Evolutionary conservation across 64 coral and sea anemone genomes (phyloP), one percentile per base, ranked within the genome.

Genomic region (Pocillopora verrucosa): DNA sequence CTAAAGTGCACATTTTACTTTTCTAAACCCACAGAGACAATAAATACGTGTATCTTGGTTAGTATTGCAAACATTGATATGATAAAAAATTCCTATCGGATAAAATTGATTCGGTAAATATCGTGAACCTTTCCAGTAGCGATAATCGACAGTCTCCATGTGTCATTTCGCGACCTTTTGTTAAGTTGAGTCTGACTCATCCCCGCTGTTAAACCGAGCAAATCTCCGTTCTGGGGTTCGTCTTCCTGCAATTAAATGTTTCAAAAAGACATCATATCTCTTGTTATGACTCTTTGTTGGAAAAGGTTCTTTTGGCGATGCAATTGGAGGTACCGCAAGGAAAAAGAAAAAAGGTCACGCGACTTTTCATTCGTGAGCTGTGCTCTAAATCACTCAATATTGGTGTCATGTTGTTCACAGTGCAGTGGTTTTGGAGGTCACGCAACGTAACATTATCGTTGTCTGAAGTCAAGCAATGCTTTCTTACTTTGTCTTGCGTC

Each of bases 141-240:
- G 25, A 70, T 22, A 24, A 70, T 70, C 25, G 30, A 30, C 22
- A 30, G 5, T 24, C 22, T n/a, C 20, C 20, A 70, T 24, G 4
- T 24, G n/a, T 10, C 20, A 56, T 16, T 36, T 77, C 30, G 30
- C 30, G 30, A 30, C 16, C 13, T 56, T 17, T n/a, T 30, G 17
- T 30, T 83, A 83, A 9, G 80, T 24, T 67, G 80, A 83, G 80
- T 83, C 80, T 17, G 80, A 69, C 15, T 83, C 80, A 38, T 83
- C 80, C 25, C 80, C 80, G 80, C 80, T 68, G 62, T 83, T 68
- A 67, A 68, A 83, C 34, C 80, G 80, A 12, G 59, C n/a, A 61
- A 65, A 83, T 83, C 80, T 19, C 15, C 79, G 20, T 7, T 56
- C 76, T 19, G 79, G n/a, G 16, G 37, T 16, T 11, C 36, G 34